These are phyloP conservation scores for Chiloscyllium plagiosum DNA, from an alignment of 2,113 vertebrate genomes.

Conservation along the genomic window DNA sequence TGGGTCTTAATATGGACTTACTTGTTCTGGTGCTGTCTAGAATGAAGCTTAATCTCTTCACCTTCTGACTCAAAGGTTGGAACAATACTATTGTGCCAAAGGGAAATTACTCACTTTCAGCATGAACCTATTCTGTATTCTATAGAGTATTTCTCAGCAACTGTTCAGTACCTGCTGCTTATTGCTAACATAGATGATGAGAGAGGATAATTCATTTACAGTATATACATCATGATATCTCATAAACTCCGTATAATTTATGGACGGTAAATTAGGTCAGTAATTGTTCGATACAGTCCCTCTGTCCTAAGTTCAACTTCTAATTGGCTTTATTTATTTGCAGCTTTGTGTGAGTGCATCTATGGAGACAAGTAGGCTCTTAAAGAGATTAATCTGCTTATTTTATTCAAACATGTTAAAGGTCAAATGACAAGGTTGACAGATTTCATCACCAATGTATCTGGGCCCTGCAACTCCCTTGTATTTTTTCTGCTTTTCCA, in stretches of 20 bases:
- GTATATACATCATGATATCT: not conserved
- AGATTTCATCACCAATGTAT: not conserved
- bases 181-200: not conserved
- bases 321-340: conserved; percentile 42
- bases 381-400: conserved; percentile 43
- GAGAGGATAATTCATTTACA: not conserved
- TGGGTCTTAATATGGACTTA: not conserved
- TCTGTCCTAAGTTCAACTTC: conserved; percentile 34
- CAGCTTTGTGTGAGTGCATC: conserved; percentile 52
- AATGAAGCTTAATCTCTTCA: not conserved
- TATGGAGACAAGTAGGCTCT: conserved; percentile 57
- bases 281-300: conserved; percentile 40
- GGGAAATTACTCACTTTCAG: not conserved
- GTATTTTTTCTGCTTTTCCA: not conserved
- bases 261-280: not conserved
- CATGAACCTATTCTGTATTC: not conserved
- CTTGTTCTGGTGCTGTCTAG: not conserved
- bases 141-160: not conserved
- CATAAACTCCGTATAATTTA: not conserved
- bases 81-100: not conserved
- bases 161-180: not conserved
- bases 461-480: not conserved
- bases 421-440: conserved; percentile 39
- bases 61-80: not conserved
- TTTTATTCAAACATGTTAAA: conserved; percentile 47